Percentiles rank a stretch among this genome's conserved stretches.
phyloP scores from a whole-genome alignment of 92 coral and sea anemone genomes.

The Meandrina meandrites region DNA sequence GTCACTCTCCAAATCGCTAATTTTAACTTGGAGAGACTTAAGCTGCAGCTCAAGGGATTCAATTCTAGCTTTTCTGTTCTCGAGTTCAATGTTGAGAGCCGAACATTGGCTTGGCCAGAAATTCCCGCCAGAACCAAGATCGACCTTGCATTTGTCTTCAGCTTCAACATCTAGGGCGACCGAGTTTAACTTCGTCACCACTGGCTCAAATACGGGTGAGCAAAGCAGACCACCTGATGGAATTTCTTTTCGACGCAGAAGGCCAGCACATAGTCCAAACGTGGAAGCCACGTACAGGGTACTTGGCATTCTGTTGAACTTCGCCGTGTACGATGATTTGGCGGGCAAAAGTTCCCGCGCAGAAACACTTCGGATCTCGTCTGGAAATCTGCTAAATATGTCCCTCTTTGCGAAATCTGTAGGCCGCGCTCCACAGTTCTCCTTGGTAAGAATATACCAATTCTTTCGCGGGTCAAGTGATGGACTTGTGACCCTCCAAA shows the following conservation, averaged over 20 bases:
- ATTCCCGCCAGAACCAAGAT: neutral
- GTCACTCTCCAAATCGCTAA: slow-evolving; percentile 7
- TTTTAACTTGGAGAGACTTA: slow-evolving; percentile 4
- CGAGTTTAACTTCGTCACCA: neutral
- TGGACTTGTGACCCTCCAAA: too few species aligned
- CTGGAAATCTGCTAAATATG: too few species aligned
- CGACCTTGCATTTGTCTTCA: too few species aligned
- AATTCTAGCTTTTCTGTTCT: neutral
- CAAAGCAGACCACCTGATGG: slow-evolving; percentile 2
- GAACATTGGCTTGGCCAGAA: neutral
- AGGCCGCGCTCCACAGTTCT: too few species aligned
- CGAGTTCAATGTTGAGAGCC: neutral
- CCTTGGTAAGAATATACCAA: too few species aligned
- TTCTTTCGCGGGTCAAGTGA: too few species aligned
- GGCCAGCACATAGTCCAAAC: slow-evolving; percentile 43
- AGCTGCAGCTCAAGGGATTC: slow-evolving; percentile 1
- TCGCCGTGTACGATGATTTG: neutral
- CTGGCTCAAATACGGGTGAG: neutral
- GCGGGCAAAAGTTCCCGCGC: too few species aligned
- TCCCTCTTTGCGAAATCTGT: too few species aligned
- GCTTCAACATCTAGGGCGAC: neutral
- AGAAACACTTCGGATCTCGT: too few species aligned
- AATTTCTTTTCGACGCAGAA: slow-evolving; percentile 29
- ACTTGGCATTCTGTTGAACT: neutral
- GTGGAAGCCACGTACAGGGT: slow-evolving; percentile 20